Percentiles rank a stretch among this genome's conserved stretches.
Evolutionary conservation across 2,888 invertebrate genomes (phyloP).

Genomic region (Anoncus sp.): DNA sequence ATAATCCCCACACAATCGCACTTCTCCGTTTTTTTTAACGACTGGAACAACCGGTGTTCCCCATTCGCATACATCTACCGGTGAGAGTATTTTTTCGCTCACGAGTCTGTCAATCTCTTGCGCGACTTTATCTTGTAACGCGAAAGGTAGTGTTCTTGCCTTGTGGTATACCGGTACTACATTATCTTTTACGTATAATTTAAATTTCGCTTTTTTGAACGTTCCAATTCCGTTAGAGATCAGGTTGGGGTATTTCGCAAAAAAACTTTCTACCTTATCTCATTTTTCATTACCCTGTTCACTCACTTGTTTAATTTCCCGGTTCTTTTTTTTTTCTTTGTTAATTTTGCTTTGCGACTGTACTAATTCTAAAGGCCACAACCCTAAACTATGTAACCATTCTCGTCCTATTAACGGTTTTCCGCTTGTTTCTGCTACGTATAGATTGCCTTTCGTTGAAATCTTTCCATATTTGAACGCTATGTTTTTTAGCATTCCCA

Average conservation of each 20-base stretch:
- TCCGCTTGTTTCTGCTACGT: neutral
- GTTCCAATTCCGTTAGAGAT: too few species aligned
- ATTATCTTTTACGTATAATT: too few species aligned
- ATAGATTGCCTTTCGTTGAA: conserved; percentile 18
- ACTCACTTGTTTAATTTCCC: too few species aligned
- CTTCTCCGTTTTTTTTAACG: conserved; percentile 65
- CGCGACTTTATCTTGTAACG: conserved; percentile 34
- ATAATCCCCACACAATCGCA: conserved; percentile 72
- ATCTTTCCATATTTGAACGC: neutral
- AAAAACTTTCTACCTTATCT: too few species aligned
- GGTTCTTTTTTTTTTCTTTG: too few species aligned
- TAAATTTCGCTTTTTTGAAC: too few species aligned
- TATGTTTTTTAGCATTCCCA: neutral
- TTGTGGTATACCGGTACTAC: too few species aligned
- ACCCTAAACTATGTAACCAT: too few species aligned
- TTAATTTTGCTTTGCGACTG: too few species aligned
- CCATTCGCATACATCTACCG: conserved; percentile 67
- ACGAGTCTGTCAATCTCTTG: conserved; percentile 42
- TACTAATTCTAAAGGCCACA: too few species aligned
- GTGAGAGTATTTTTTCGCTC: conserved; percentile 52
- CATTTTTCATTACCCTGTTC: too few species aligned
- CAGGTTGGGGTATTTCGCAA: too few species aligned
- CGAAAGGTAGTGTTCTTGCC: conserved; percentile 14
- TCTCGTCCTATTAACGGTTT: neutral
- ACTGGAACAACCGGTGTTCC: conserved; percentile 73